These are phyloP conservation scores for Dasysyrphus tricinctus DNA, from an alignment of 2,888 invertebrate genomes.

Conservation along the genomic window DNA sequence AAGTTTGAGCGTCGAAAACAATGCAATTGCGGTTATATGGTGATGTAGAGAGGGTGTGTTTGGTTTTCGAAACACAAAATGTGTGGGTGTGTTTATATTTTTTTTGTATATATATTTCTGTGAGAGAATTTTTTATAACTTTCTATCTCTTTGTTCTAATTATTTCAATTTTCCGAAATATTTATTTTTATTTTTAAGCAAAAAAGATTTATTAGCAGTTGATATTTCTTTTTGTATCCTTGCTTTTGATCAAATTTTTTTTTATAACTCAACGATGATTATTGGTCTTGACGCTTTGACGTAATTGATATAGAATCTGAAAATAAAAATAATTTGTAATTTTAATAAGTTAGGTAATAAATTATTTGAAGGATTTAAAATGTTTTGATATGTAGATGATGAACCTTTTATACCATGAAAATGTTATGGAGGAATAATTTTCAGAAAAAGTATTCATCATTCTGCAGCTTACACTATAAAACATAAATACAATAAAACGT, in stretches of 20 bases:
- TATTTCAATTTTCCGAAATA: conserved; percentile 28
- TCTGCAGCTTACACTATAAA: too few species aligned
- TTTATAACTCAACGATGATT: conserved; percentile 41
- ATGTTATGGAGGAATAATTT: too few species aligned
- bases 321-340: conserved; percentile 26
- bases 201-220: conserved; percentile 14
- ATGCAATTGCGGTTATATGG: conserved; percentile 46
- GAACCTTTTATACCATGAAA: too few species aligned
- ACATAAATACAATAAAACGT: too few species aligned
- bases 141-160: conserved; percentile 21
- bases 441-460: too few species aligned
- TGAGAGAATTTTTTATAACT: conserved; percentile 33
- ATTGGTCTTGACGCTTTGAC: conserved; percentile 25
- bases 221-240: conserved; percentile 36
- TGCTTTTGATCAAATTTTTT: conserved; percentile 38
- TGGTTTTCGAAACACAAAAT: conserved; percentile 24
- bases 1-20: conserved; percentile 28
- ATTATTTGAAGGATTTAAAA: background rate
- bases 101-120: background rate
- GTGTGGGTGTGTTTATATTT: conserved; percentile 21
- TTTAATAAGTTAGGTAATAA: background rate
- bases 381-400: too few species aligned
- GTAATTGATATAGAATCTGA: conserved; percentile 58
- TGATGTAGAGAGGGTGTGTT: conserved; percentile 71
- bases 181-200: background rate